phyloP scores from a whole-genome alignment of 2,888 invertebrate species.

The Pristionchus maxplancki region DNA sequence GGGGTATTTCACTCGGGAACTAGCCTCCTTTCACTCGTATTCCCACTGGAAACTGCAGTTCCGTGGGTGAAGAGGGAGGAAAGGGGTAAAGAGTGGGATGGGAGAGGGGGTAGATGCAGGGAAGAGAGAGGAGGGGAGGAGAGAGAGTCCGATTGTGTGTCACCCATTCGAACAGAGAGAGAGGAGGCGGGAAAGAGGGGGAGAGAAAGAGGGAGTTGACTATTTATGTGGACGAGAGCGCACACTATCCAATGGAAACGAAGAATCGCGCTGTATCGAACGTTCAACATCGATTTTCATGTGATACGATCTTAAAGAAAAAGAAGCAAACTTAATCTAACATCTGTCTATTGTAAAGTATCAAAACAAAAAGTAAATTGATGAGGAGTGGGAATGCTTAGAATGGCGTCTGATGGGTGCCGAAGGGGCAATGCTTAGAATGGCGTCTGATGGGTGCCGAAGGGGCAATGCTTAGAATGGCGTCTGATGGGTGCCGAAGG shows the following conservation, averaged over 20 bases:
- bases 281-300: too few relatives aligned
- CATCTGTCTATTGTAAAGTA: too few relatives aligned
- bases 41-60: neutral
- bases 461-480: slow-evolving; percentile 26
- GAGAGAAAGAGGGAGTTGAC: neutral
- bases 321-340: too few relatives aligned
- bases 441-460: neutral
- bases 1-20: neutral
- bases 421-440: slow-evolving; percentile 15
- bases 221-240: neutral
- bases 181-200: neutral
- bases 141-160: neutral
- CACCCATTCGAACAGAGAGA: neutral
- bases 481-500: neutral
- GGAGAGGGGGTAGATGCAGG: slow-evolving; percentile 10
- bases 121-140: neutral
- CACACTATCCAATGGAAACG: neutral
- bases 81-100: slow-evolving; percentile 14
- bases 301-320: too few relatives aligned
- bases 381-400: neutral
- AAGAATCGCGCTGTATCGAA: too few relatives aligned
- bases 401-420: neutral
- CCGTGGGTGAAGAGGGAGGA: neutral
- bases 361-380: neutral
- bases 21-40: neutral